Evolutionary conservation across 2,113 vertebrate species (phyloP).

Genomic region (Ondatra zibethicus): DNA sequence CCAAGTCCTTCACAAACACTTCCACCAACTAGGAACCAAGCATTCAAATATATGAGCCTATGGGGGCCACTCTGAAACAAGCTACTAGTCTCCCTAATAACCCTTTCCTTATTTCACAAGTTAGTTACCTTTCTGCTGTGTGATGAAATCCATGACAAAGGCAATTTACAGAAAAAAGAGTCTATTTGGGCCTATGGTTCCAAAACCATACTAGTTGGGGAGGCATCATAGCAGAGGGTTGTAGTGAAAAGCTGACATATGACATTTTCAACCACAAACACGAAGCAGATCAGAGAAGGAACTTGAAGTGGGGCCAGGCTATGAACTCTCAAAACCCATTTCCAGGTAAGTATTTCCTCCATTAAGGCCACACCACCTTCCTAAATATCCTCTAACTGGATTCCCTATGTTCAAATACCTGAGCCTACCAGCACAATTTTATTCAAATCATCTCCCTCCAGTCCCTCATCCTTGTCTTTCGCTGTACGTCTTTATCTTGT

Average conservation of each 20-base stretch:
- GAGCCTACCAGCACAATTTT: background rate
- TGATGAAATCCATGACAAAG: background rate
- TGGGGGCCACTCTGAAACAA: background rate
- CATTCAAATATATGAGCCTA: too few relatives aligned
- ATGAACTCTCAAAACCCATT: background rate
- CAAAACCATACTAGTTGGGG: too few relatives aligned
- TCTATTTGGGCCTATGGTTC: too few relatives aligned
- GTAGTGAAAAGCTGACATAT: background rate
- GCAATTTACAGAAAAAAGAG: background rate
- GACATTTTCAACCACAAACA: background rate
- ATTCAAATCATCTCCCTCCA: background rate
- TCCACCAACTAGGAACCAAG: background rate
- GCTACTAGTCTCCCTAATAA: too few relatives aligned
- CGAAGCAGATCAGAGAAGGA: background rate
- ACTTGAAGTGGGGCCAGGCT: background rate
- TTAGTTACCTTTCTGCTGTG: background rate
- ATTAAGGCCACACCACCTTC: background rate
- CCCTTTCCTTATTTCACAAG: background rate
- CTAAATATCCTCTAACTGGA: too few relatives aligned
- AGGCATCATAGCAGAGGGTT: background rate
- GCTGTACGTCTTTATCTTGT: background rate
- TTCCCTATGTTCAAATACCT: background rate
- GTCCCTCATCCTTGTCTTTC: background rate
- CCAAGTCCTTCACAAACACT: background rate
- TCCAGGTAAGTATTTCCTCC: accelerated